These are phyloP conservation scores for Eucidaris tribuloides DNA, from an alignment of 35 echinoderm and acorn worm species.

Conservation along the genomic window DNA sequence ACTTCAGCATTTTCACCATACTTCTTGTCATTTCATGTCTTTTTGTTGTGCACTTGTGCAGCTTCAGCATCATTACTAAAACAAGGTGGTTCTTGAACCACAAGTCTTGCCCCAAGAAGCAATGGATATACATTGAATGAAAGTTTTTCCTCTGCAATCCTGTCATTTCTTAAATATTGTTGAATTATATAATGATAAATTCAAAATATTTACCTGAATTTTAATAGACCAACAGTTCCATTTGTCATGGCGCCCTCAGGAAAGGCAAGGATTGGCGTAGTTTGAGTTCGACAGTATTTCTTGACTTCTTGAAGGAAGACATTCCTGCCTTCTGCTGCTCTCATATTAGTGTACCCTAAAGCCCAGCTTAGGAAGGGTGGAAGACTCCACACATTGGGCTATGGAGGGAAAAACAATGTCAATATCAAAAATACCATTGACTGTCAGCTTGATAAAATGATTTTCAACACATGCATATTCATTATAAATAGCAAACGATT, in stretches of 20 bases:
- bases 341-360: conserved; percentile 78
- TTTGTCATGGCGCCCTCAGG: conserved; percentile 91
- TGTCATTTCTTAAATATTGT: too few relatives aligned
- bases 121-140: too few relatives aligned
- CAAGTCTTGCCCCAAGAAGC: too few relatives aligned
- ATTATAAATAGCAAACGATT: not conserved
- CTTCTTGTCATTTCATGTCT: too few relatives aligned
- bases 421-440: not conserved
- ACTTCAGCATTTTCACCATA: too few relatives aligned
- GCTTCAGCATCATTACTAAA: too few relatives aligned
- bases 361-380: conserved; percentile 67
- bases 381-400: conserved; percentile 87
- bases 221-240: conserved; percentile 68
- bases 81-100: too few relatives aligned
- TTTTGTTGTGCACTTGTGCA: too few relatives aligned
- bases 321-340: conserved; percentile 57
- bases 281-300: conserved; percentile 40
- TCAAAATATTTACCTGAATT: conserved; percentile 79
- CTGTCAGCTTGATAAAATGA: not conserved
- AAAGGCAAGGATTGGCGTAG: conserved; percentile 49
- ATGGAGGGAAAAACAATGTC: not conserved
- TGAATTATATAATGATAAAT: too few relatives aligned
- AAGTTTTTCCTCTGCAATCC: too few relatives aligned
- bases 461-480: not conserved
- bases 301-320: conserved; percentile 64